Evolutionary conservation across 2,797 vertebrate genomes (phyloP), one percentile per base, ranked within the genome.

Genomic region (Sebastes glaucus): DNA sequence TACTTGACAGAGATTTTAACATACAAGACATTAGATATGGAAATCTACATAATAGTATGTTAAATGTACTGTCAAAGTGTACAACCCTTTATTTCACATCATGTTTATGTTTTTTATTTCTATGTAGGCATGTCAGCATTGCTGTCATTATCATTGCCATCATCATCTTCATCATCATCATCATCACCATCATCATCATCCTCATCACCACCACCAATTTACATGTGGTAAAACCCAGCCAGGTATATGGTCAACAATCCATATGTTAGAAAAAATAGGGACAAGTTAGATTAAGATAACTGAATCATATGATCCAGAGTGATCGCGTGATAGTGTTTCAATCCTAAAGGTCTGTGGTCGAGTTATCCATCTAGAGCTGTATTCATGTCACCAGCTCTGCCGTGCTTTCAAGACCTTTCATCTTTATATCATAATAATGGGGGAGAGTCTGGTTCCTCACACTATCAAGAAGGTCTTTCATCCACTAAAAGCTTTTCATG

Each of bases 401-500:
- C 49, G 23, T 57, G 64, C 56, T 81, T 88, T 85, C 74, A 56
- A 77, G 32, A 61, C 11, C 18, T 80, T 77, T 68, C 25, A 73
- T 81, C 59, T 79, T 56, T 57, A 64, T 62, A 32, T 49, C 60
- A 53, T 42, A 79, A 57, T 25, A 56, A 71, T 73, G 11, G 52
- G 60, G 6, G 35, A 80, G 13, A 72, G 42, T 32, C 20, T 32
- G 27, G 33, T 38, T 82, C 22, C 27, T 83, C 33, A 82, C 23
- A 68, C 30, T 30, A 1, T 71, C 42, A 69, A 72, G 33, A 78
- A 57, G 20, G n/a, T 69, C 71, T 79, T 75, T 77, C 59, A 60
- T 67, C 63, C 73, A 78, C 76, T 87, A 66, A 91, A 91, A 88
- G 74, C 79, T 69, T 85, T 81, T 75, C 52, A 61, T 65, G 25